Base-by-base conservation (phyloP, 92 coral and sea anemone species). In the Phenganax subtilis region DNA sequence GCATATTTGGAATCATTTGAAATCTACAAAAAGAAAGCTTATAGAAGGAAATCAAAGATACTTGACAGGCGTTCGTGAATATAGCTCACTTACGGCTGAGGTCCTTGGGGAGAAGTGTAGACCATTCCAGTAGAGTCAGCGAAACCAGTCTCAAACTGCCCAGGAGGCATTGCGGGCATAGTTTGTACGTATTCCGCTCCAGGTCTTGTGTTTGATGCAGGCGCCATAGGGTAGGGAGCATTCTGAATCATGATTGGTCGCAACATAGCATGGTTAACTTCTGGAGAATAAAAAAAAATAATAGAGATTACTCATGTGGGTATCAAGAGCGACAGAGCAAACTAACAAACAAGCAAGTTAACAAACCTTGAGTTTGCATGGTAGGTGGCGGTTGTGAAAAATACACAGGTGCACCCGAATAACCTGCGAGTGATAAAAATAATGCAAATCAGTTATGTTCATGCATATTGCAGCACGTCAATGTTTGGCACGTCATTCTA, bases 41-140 rank as follows among this genome's bases (percentile, higher is more conserved):
- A 72, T 12, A 61, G 11, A 37, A 37, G 47, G 5, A 37, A 37
- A 1, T 37, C 47, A 37, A 37, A 37, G 47, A 37, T 5, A 37
- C 47, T 37, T 37, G 47, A 5, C 47, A 37, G 47, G 47, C 5
- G 47, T 37, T 37, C 5, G 47, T 37, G 47, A 71, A 71, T 47
- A 14, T 28, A 17, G 25, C 10, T 17, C 11, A 65, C 10, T 10
- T 65, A 17, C 11, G 27, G 65, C 20, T 52, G 76, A 31, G 53
- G 63, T 55, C 85, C 96, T 85, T 89, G 96, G 51, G 90, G 80
- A 75, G 80, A 84, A 47, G 77, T 82, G 72, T 82, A 91, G 75
- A 89, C 85, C 87, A 91, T 81, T 27, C 81, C 81, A 56, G 81
- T 51, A 64, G 81, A 56, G 60, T 76, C 81, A 27, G 66, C 52